Conservation (phyloP, 2,113 vertebrate species). For the Orientallactaga bullata region DNA sequence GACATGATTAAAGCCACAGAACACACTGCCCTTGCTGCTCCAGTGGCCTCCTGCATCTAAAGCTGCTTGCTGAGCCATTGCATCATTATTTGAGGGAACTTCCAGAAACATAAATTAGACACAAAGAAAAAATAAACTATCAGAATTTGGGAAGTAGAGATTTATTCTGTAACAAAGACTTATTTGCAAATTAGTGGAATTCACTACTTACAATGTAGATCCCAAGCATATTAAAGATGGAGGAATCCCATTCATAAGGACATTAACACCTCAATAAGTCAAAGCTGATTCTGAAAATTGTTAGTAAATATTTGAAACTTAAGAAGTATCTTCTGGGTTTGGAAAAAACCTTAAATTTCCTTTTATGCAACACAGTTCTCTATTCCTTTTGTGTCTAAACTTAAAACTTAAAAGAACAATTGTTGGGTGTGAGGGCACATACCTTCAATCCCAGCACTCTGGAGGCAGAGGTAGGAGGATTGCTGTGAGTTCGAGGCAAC, state of each 20-base stretch:
- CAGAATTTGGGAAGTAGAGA: conserved; percentile 17
- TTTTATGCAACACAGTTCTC: conserved; percentile 29
- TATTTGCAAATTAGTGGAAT: conserved; percentile 39
- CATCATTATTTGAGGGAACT: not conserved
- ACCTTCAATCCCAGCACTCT: too few relatives aligned
- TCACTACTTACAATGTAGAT: not conserved
- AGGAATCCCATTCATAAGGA: not conserved
- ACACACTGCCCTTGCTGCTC: not conserved
- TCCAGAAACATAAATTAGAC: not conserved
- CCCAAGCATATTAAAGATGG: not conserved
- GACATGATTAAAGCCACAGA: not conserved
- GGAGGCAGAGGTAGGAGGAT: too few relatives aligned
- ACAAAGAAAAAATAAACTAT: not conserved
- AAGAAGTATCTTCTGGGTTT: conserved; percentile 8
- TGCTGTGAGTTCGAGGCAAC: too few relatives aligned
- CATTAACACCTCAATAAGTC: not conserved
- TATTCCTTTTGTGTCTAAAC: conserved; percentile 42
- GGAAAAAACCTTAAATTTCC: not conserved
- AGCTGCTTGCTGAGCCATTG: not conserved
- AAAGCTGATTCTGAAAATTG: not conserved
- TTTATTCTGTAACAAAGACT: not conserved
- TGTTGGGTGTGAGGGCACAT: too few relatives aligned
- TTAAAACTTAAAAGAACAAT: conserved; percentile 18
- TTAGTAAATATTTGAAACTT: conserved; percentile 24
- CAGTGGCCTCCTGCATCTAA: not conserved